Percentiles rank a stretch among this genome's conserved stretches.
Conservation (phyloP, 1,140 invertebrate genomes). For the Sitobion miscanthi region DNA sequence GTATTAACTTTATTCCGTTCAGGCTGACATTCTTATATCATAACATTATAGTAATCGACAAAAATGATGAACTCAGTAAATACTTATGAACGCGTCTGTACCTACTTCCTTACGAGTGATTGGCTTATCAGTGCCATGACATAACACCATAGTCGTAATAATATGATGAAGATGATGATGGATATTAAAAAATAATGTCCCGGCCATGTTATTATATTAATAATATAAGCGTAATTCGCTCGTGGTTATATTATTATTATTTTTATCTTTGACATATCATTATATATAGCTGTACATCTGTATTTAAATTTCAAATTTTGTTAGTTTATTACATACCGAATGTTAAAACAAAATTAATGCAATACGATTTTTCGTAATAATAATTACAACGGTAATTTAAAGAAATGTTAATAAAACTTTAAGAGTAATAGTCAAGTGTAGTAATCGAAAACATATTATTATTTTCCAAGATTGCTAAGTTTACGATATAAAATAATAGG, state of each 20-base stretch:
- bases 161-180: background rate
- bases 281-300: background rate
- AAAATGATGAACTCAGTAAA: background rate
- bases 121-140: background rate
- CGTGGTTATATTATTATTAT: background rate
- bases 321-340: background rate
- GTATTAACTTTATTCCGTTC: background rate
- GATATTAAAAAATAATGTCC: background rate
- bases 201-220: background rate
- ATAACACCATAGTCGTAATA: background rate
- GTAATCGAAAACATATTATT: background rate
- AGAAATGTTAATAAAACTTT: background rate
- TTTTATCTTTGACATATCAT: constrained; percentile 3
- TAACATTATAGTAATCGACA: background rate
- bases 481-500: background rate
- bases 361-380: background rate
- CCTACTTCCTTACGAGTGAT: background rate
- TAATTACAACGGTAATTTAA: background rate
- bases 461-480: background rate
- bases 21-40: background rate
- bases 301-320: background rate
- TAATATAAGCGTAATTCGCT: background rate
- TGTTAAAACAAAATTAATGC: background rate
- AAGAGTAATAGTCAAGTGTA: background rate
- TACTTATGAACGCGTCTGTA: background rate